Percentiles rank a stretch among this genome's conserved stretches.
Evolutionary conservation across 1,140 invertebrate genomes (phyloP).

Genomic region (Drosophila saltans): DNA sequence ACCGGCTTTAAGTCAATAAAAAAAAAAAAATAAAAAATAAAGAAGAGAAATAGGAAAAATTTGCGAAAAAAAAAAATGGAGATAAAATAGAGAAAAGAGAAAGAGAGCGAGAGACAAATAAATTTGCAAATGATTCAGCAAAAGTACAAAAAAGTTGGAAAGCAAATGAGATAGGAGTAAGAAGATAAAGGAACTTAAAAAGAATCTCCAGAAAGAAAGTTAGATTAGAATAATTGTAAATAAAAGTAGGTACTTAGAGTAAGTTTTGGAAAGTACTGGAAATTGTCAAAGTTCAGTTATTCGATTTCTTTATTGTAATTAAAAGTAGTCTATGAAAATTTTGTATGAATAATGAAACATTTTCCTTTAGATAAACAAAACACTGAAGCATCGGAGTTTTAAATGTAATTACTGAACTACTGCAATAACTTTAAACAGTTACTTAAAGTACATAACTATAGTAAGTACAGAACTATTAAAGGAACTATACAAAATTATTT

Average conservation of each 20-base stretch:
- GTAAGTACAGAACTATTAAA: too few species aligned
- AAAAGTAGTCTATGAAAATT: too few species aligned
- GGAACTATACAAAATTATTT: too few species aligned
- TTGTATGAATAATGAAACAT: too few species aligned
- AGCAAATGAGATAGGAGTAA: background rate
- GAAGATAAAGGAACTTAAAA: background rate
- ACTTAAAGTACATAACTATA: too few species aligned
- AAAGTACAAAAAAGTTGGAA: background rate
- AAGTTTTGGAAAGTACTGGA: background rate
- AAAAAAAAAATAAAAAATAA: constrained; percentile 1
- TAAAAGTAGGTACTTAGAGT: background rate
- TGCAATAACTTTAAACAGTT: too few species aligned
- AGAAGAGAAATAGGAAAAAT: constrained; percentile 18
- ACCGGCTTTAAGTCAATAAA: constrained; percentile 61
- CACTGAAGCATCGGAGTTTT: too few species aligned
- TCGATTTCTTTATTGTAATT: too few species aligned
- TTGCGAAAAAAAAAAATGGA: constrained; percentile 26
- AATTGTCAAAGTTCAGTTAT: too few species aligned
- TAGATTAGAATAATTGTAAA: background rate
- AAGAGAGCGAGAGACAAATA: background rate
- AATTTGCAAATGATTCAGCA: constrained; percentile 14
- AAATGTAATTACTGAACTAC: too few species aligned
- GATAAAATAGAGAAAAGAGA: constrained; percentile 12
- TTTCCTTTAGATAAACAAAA: too few species aligned
- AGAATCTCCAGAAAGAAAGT: background rate